Evolutionary conservation across 2,113 vertebrate species (phyloP), one percentile per base, ranked within the genome.

Genomic region (Alaudala cheleensis): DNA sequence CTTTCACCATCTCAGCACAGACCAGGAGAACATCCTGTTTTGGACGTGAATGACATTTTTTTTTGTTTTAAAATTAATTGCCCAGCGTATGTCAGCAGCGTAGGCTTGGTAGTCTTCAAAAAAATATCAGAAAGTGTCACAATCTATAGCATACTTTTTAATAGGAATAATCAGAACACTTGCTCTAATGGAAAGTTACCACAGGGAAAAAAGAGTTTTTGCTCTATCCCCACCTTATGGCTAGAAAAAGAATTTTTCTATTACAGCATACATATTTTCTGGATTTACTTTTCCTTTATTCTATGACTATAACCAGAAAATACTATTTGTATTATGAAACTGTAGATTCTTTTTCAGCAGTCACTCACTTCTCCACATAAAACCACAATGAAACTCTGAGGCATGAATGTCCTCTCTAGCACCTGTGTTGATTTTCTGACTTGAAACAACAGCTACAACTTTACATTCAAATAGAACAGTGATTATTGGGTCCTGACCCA

Each of bases 161-260:
- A 25, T 28, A 95, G 10, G 54, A 85, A 93, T 50, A 66, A 73
- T 49, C 14, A 3, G 12, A 71, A 14, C 39, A 54, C 39, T 64
- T 88, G 45, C 50, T 85, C 58, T 82, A 91, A 66, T 3, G 49
- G 47, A 66, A 93, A 77, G 22, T 61, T 82, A 82, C 34, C 25
- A 31, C 47, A 86, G 12, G n/a, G 33, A 39, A 88, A 50, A 56
- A 79, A 26, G 50, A 70, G 51, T 95, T 96, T 96, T 96, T 65
- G 57, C 83, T 97, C 94, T 97, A 97, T 94, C 95, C 33, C 96
- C 96, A 97, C 87, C 95, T 97, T 97, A 97, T 95, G 95, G 96
- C 73, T 94, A 84, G 70, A 91, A 94, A 81, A 97, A 87, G 82
- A 95, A 97, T 71, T 91, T 86, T 88, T 67, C 60, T 89, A 72